These are phyloP conservation scores for Cyclargus thomasi DNA, from an alignment of 1,140 invertebrate genomes.

Conservation along the genomic window DNA sequence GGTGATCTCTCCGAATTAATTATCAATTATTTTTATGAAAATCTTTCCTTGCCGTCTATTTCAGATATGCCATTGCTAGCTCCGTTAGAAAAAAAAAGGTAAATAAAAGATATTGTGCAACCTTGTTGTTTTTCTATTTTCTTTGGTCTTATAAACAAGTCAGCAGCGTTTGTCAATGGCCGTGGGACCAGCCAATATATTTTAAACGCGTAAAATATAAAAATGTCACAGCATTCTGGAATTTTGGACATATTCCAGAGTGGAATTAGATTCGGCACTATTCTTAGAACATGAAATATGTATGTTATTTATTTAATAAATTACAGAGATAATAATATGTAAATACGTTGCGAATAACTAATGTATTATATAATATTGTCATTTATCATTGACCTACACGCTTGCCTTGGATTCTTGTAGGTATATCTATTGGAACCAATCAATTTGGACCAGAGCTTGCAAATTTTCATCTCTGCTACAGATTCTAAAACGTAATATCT, in stretches of 20 bases:
- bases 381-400: background rate
- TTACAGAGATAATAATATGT: background rate
- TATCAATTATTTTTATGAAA: no score
- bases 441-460: background rate
- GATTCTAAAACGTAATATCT: no score
- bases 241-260: slow-evolving; percentile 47
- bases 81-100: no score
- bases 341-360: background rate
- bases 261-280: slow-evolving; percentile 33
- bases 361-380: background rate
- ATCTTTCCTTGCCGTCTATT: no score
- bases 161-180: slow-evolving; percentile 14
- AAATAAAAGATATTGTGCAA: no score
- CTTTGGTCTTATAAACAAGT: no score
- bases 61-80: no score
- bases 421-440: background rate
- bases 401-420: background rate
- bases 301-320: slow-evolving; percentile 13
- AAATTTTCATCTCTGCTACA: no score
- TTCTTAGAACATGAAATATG: slow-evolving; percentile 30
- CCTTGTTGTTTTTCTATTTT: no score
- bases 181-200: slow-evolving; percentile 18
- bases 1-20: no score
- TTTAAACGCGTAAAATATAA: slow-evolving; percentile 13
- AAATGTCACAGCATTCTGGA: slow-evolving; percentile 31